These are phyloP conservation scores for Phaedon cochleariae DNA, from an alignment of 2,888 invertebrate species.

Conservation along the genomic window DNA sequence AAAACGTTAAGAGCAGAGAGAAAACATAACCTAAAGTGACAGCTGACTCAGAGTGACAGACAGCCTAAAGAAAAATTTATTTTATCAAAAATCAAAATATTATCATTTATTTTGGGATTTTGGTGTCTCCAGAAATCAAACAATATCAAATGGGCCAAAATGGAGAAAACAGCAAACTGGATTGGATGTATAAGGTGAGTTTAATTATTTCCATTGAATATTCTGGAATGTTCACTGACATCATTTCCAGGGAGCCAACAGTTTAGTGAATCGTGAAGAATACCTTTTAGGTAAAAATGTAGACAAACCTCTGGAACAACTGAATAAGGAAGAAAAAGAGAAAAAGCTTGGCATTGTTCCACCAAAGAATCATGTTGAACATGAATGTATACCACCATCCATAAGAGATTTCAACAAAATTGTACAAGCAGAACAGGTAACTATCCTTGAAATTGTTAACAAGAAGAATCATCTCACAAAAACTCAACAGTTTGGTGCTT, in stretches of 20 bases:
- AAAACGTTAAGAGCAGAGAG: no score
- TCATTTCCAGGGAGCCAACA: constrained; percentile 66
- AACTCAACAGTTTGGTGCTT: no score
- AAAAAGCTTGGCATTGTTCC: constrained; percentile 57
- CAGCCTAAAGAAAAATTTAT: no score
- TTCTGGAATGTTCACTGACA: not conserved
- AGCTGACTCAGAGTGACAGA: no score
- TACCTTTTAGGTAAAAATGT: constrained; percentile 85
- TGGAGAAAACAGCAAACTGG: constrained; percentile 70
- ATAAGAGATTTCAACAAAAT: constrained; percentile 65
- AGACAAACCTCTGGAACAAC: constrained; percentile 80
- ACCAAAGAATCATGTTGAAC: constrained; percentile 74
- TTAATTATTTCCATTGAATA: not conserved
- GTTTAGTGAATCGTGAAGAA: constrained; percentile 81
- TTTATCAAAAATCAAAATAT: no score
- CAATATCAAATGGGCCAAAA: constrained; percentile 46
- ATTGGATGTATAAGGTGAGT: constrained; percentile 89
- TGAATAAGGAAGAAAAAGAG: constrained; percentile 68
- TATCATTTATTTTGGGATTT: no score
- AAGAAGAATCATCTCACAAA: no score
- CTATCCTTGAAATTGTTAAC: not conserved
- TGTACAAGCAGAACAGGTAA: constrained; percentile 55
- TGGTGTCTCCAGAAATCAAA: not conserved
- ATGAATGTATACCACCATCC: constrained; percentile 81
- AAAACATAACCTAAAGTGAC: no score